Evolutionary conservation across 2,888 invertebrate species (phyloP).

Genomic region (Stegophylla sp.): DNA sequence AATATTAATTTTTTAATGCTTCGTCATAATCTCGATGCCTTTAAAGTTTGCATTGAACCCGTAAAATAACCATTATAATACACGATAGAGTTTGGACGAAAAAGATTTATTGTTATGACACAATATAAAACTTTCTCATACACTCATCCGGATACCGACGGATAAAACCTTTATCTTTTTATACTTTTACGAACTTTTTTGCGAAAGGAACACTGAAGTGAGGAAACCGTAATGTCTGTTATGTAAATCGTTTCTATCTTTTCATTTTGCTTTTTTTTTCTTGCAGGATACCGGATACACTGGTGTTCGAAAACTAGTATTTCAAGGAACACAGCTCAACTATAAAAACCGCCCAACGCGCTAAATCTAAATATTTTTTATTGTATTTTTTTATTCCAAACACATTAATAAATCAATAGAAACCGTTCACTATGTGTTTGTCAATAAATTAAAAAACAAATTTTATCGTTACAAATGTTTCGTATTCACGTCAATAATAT

Average conservation of each 20-base stretch:
- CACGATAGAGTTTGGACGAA: neutral
- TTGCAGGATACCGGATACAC: neutral
- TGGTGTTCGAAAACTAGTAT: neutral
- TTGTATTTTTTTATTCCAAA: neutral
- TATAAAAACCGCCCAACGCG: neutral
- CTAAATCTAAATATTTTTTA: neutral
- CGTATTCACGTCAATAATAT: no score
- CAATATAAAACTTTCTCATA: conserved; percentile 15
- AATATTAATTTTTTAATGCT: neutral
- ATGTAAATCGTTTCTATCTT: neutral
- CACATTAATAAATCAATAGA: neutral
- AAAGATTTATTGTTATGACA: conserved; percentile 20
- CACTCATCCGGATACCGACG: neutral
- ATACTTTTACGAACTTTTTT: conserved; percentile 15
- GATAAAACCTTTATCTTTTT: conserved; percentile 20
- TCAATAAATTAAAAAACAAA: no score
- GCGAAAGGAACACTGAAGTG: neutral
- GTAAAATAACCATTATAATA: conserved; percentile 11
- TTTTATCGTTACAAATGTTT: no score
- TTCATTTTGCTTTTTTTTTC: neutral
- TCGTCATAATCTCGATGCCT: neutral
- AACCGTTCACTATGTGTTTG: no score
- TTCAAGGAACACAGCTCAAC: neutral
- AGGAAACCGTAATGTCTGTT: neutral
- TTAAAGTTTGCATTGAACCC: neutral